Evolutionary conservation across 2,113 vertebrate species (phyloP).

Genomic region (Thamnophis sirtalis): DNA sequence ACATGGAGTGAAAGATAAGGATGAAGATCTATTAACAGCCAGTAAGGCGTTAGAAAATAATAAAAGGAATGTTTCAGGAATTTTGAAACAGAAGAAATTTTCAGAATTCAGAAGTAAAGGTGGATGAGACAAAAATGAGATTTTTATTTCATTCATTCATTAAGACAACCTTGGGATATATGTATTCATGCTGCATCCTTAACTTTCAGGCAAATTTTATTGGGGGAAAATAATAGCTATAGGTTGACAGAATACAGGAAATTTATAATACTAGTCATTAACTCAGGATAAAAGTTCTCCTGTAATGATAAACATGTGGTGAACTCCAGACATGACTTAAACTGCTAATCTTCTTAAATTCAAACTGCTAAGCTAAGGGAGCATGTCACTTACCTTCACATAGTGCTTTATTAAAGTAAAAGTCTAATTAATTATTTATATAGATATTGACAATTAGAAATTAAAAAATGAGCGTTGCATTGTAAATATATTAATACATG

Average conservation of each 20-base stretch:
- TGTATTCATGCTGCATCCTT: neutral
- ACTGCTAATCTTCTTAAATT: neutral
- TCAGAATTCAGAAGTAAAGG: neutral
- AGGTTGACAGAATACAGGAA: neutral
- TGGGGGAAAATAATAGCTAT: neutral
- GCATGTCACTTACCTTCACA: neutral
- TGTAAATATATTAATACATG: neutral
- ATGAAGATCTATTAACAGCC: neutral
- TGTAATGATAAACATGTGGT: neutral
- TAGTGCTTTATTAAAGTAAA: neutral
- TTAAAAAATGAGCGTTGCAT: neutral
- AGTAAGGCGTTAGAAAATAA: neutral
- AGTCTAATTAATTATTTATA: neutral
- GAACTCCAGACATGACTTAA: neutral
- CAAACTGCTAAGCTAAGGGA: neutral
- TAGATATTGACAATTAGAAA: neutral
- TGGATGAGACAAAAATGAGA: neutral
- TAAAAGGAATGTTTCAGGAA: neutral
- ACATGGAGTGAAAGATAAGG: neutral
- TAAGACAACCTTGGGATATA: neutral
- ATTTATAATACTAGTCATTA: neutral
- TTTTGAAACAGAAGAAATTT: neutral
- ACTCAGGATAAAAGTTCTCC: neutral
- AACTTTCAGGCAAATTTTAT: neutral
- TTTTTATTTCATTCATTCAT: neutral